Evolutionary conservation across 2,113 vertebrate genomes (phyloP).

Genomic region (Corythoichthys haematopterus): DNA sequence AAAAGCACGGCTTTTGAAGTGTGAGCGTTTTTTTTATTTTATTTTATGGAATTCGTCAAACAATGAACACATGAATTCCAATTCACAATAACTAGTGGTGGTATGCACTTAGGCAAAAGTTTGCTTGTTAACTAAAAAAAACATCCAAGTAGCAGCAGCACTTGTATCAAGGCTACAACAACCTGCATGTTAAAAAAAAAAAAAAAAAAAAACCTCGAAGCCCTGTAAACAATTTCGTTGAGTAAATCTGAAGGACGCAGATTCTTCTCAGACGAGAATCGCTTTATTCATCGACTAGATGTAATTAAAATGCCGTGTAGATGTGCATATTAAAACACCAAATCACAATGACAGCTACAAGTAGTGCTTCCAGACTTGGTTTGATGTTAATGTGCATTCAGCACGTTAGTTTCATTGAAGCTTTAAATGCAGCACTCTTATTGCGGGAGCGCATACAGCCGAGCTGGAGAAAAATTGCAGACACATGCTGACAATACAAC

Average conservation of each 20-base stretch:
- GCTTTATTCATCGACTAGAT: conserved; percentile 1
- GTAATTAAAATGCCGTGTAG: conserved; percentile 7
- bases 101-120: conserved; percentile 53
- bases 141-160: conserved; percentile 12
- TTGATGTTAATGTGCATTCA: conserved; percentile 4
- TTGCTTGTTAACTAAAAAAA: conserved; percentile 38
- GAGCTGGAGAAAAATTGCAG: conserved; percentile 34
- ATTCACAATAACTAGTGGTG: conserved; percentile 30
- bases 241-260: conserved; percentile 38
- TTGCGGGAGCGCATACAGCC: conserved; percentile 1
- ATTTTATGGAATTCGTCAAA: conserved; percentile 44
- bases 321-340: background rate
- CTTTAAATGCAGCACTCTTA: conserved; percentile 2
- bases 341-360: background rate
- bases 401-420: conserved; percentile 2
- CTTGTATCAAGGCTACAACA: conserved; percentile 41
- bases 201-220: conserved; percentile 9
- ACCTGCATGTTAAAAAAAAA: conserved; percentile 29
- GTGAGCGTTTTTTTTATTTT: conserved; percentile 23
- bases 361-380: conserved; percentile 1
- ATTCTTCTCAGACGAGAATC: conserved; percentile 9
- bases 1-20: conserved; percentile 33
- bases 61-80: conserved; percentile 41
- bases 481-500: conserved; percentile 75
- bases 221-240: conserved; percentile 37